phyloP scores from a whole-genome alignment of 2,888 invertebrate genomes.

The Ophraella communa region DNA sequence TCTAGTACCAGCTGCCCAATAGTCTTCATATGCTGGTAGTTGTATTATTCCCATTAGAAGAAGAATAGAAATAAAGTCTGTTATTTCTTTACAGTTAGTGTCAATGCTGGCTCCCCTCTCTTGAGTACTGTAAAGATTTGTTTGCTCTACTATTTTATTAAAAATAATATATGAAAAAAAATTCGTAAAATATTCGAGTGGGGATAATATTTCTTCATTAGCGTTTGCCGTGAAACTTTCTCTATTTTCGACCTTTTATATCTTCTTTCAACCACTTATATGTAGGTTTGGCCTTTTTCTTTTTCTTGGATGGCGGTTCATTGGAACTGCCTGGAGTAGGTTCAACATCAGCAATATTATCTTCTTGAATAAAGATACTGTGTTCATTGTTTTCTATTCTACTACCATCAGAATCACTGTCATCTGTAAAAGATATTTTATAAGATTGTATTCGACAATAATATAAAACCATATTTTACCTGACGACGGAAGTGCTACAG shows the following conservation, averaged over 20 bases:
- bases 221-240: background rate
- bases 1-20: too few relatives aligned
- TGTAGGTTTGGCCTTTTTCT: background rate
- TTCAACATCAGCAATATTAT: background rate
- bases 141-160: too few relatives aligned
- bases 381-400: background rate
- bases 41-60: too few relatives aligned
- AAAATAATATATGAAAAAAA: too few relatives aligned
- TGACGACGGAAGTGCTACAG: background rate
- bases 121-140: too few relatives aligned
- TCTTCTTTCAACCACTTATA: background rate
- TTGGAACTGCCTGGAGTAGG: background rate
- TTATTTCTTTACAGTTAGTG: too few relatives aligned
- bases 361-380: background rate
- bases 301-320: background rate
- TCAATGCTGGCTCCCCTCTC: too few relatives aligned
- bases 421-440: background rate
- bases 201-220: slow-evolving; percentile 1
- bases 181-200: slow-evolving; percentile 2
- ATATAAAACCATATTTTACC: slow-evolving; percentile 1
- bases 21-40: too few relatives aligned
- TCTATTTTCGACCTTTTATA: slow-evolving; percentile 6
- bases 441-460: background rate
- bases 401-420: background rate
- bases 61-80: too few relatives aligned